Conservation (phyloP, 2,113 vertebrate genomes). For the Zapornia atra region DNA sequence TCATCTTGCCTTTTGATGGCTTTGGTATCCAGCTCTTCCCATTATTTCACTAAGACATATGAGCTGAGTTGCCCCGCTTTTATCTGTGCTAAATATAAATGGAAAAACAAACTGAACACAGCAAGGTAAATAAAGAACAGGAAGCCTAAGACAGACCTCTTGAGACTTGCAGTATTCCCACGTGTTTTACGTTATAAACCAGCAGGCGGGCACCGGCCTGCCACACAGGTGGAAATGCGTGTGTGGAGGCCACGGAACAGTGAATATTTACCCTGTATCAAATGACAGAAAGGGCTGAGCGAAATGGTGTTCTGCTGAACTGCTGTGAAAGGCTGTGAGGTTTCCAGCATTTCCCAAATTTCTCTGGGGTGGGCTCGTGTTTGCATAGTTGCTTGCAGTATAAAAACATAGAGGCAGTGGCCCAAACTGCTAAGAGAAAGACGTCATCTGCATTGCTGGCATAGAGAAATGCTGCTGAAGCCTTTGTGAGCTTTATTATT, state of each 20-base stretch:
- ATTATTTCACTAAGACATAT: slow-evolving; percentile 45
- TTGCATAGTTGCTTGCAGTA: slow-evolving; percentile 24
- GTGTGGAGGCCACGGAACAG: slow-evolving; percentile 12
- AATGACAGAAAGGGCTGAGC: slow-evolving; percentile 46
- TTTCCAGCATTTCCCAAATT: not conserved
- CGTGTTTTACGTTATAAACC: slow-evolving; percentile 56
- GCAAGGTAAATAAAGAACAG: slow-evolving; percentile 68
- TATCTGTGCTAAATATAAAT: slow-evolving; percentile 68
- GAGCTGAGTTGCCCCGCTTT: slow-evolving; percentile 15
- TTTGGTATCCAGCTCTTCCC: slow-evolving; percentile 14
- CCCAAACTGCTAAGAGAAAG: not conserved
- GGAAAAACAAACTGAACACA: slow-evolving; percentile 61
- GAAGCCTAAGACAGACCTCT: slow-evolving; percentile 64
- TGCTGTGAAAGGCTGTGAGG: slow-evolving; percentile 5
- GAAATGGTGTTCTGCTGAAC: slow-evolving; percentile 30
- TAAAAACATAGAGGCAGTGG: not conserved
- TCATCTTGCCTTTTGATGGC: slow-evolving; percentile 41
- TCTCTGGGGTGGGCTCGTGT: slow-evolving; percentile 58
- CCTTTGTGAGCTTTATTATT: not conserved
- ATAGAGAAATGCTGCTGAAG: not conserved
- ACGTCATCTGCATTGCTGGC: not conserved
- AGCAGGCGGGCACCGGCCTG: not conserved
- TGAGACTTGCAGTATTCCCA: slow-evolving; percentile 55
- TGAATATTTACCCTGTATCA: slow-evolving; percentile 64
- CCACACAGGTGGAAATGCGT: slow-evolving; percentile 69